These are phyloP conservation scores for Upupa epops DNA, from an alignment of 2,113 vertebrate species.

Conservation along the genomic window DNA sequence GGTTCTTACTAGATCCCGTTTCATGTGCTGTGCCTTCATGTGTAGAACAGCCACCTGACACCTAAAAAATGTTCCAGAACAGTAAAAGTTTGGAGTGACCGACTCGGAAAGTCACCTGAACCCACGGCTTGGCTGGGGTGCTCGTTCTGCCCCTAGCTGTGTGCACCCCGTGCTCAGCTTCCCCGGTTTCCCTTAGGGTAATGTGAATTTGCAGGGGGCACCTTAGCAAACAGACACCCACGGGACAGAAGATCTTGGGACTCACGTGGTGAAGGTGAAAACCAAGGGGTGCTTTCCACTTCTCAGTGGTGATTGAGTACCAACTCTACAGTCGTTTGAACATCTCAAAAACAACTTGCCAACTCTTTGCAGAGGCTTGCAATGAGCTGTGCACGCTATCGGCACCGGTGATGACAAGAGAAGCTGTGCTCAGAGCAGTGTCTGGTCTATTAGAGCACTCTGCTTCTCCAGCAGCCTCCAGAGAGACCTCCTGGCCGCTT, in stretches of 20 bases:
- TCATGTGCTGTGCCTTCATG: neutral
- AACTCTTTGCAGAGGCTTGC: neutral
- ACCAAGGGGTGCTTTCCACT: neutral
- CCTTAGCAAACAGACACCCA: neutral
- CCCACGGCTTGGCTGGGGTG: neutral
- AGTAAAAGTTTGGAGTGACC: too few relatives aligned
- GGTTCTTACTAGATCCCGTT: neutral
- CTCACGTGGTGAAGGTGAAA: neutral
- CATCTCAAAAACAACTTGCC: neutral
- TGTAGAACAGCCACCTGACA: neutral
- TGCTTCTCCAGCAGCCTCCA: neutral
- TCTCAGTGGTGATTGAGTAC: neutral
- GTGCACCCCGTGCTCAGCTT: neutral
- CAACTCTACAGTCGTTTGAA: neutral
- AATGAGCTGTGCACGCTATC: neutral
- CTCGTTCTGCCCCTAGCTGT: neutral
- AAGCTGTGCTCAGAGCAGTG: neutral
- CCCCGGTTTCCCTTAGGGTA: neutral
- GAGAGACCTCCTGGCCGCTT: conserved; percentile 29
- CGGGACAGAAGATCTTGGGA: neutral
- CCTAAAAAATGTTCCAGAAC: neutral
- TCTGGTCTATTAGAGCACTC: neutral
- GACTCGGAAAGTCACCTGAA: neutral
- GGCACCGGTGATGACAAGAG: neutral
- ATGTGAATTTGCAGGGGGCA: neutral